phyloP scores from a whole-genome alignment of 2,888 invertebrate genomes.

The Trypoxylon attenuatum region DNA sequence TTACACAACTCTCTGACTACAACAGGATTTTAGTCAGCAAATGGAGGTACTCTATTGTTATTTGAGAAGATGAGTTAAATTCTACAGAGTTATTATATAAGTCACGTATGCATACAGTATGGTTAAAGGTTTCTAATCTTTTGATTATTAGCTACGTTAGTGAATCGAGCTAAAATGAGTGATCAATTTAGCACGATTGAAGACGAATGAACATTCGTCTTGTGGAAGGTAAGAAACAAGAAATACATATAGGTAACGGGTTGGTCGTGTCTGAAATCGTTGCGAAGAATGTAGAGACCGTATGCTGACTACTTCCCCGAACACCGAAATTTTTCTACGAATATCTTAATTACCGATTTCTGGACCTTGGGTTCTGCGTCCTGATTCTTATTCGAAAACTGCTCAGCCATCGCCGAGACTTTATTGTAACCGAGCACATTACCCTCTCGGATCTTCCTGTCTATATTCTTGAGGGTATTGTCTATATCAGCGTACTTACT shows the following conservation, averaged over 20 bases:
- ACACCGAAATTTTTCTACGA: constrained; percentile 24
- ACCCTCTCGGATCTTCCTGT: constrained; percentile 87
- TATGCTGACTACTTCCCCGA: constrained; percentile 40
- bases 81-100: not conserved
- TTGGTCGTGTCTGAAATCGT: not conserved
- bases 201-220: too few species aligned
- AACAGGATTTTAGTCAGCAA: constrained; percentile 42
- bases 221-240: not conserved
- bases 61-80: not conserved
- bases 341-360: constrained; percentile 76
- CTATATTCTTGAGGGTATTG: constrained; percentile 82
- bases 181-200: too few species aligned
- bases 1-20: constrained; percentile 4
- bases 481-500: constrained; percentile 84
- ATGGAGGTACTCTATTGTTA: not conserved
- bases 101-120: too few species aligned
- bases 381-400: constrained; percentile 79
- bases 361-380: constrained; percentile 77
- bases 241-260: constrained; percentile 10
- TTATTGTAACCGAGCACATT: constrained; percentile 83
- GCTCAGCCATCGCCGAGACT: constrained; percentile 91
- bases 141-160: too few species aligned
- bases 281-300: constrained; percentile 6
- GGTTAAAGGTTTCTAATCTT: too few species aligned
- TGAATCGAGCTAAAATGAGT: too few species aligned